Evolutionary conservation across 2,113 vertebrate genomes (phyloP).

Genomic region (Meleagris gallopavo): DNA sequence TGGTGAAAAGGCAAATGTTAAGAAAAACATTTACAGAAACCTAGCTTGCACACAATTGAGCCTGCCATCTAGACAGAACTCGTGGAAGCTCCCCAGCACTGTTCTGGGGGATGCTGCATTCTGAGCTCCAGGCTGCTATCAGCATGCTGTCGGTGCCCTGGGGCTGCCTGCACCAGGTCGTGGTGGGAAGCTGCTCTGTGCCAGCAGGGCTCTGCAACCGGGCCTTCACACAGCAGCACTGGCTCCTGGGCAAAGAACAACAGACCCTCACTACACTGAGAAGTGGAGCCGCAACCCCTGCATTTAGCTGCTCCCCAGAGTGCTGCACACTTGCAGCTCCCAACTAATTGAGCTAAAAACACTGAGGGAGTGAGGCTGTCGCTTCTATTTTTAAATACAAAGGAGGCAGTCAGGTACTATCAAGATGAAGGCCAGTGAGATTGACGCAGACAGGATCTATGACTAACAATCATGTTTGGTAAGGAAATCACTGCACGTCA

Average conservation of each 20-base stretch:
- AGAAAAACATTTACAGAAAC: neutral
- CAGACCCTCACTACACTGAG: neutral
- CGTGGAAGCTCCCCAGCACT: neutral
- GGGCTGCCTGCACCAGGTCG: neutral
- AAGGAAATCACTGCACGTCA: neutral
- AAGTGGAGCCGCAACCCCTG: neutral
- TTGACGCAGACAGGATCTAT: slow-evolving; percentile 14
- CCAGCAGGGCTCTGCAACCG: neutral
- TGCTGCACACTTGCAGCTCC: slow-evolving; percentile 25
- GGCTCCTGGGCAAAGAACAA: slow-evolving; percentile 11
- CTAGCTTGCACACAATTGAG: neutral
- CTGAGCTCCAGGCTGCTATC: neutral
- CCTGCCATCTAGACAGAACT: neutral
- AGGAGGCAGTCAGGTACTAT: slow-evolving; percentile 7
- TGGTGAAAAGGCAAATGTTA: neutral
- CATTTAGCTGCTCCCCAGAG: slow-evolving; percentile 40
- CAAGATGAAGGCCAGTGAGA: slow-evolving; percentile 44
- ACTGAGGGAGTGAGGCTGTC: neutral
- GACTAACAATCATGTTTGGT: neutral
- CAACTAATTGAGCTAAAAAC: slow-evolving; percentile 48
- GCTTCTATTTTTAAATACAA: slow-evolving; percentile 60
- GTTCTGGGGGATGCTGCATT: neutral
- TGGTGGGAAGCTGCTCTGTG: neutral
- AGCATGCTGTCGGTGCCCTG: rapidly evolving
- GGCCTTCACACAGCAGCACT: neutral